Conservation (phyloP, 2,797 vertebrate genomes). For the Ciconia nigra region DNA sequence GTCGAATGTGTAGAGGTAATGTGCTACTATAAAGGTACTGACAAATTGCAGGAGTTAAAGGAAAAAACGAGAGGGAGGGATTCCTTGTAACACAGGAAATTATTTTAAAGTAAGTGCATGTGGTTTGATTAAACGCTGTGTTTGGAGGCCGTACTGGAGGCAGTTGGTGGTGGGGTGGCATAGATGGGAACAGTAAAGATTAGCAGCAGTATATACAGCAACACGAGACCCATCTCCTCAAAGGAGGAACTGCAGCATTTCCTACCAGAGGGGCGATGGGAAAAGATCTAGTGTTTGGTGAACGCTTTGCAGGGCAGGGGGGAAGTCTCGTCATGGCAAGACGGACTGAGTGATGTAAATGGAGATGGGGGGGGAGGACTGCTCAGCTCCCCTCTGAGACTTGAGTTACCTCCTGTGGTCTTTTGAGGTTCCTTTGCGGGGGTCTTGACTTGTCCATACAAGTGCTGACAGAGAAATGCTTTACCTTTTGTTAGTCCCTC, state of each 20-base stretch:
- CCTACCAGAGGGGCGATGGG: neutral
- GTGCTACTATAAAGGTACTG: neutral
- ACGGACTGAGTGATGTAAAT: neutral
- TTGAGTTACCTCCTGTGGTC: neutral
- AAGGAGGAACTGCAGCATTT: neutral
- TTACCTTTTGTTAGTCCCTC: neutral
- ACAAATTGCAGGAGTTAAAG: neutral
- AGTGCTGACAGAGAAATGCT: neutral
- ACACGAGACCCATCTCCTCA: rapidly evolving
- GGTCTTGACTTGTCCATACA: neutral
- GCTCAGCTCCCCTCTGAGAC: neutral
- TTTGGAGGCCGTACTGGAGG: neutral
- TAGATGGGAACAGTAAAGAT: neutral
- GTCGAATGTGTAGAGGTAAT: rapidly evolving
- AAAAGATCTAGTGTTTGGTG: neutral
- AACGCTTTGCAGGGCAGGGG: neutral
- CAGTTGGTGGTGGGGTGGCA: neutral
- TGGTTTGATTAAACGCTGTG: neutral
- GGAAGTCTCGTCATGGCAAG: rapidly evolving
- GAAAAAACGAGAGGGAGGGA: neutral
- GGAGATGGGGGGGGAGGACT: neutral
- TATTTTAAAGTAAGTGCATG: rapidly evolving
- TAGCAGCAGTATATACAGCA: neutral
- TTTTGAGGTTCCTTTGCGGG: neutral
- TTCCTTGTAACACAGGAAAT: neutral